phyloP scores from a whole-genome alignment of 2,113 vertebrate genomes.

The Strigops habroptila region DNA sequence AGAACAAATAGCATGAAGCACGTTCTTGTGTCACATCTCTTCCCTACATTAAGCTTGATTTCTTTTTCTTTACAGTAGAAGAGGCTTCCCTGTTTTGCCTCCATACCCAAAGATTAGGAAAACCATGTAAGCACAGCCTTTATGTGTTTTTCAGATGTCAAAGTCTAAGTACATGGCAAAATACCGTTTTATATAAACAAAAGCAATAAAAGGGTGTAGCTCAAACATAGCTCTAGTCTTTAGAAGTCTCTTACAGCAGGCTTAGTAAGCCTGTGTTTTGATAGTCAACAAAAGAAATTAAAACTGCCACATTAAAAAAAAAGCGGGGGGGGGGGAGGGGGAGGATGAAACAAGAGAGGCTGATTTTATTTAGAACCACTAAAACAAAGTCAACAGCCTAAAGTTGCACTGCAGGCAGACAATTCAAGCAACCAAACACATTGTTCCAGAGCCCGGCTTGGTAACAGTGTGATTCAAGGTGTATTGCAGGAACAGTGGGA shows the following conservation, averaged over 20 bases:
- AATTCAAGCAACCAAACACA: background rate
- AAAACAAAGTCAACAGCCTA: background rate
- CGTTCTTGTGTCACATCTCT: background rate
- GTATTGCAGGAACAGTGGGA: background rate
- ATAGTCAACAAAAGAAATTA: background rate
- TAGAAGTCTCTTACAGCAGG: background rate
- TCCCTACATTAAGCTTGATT: background rate
- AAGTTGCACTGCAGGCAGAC: background rate
- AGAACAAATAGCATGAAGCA: background rate
- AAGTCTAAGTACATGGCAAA: background rate
- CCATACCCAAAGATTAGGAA: background rate
- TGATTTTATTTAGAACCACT: background rate
- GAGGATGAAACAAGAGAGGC: background rate
- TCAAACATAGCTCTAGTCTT: background rate
- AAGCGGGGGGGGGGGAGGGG: too few relatives aligned
- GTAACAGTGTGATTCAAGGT: background rate
- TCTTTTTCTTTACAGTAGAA: background rate
- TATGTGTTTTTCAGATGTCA: background rate
- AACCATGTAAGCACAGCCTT: background rate
- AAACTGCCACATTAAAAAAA: background rate
- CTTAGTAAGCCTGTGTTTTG: background rate
- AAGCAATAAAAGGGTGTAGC: background rate
- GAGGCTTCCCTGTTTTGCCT: background rate
- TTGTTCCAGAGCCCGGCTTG: background rate
- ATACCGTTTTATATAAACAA: background rate